Conservation (phyloP, 2,888 invertebrate species). For the Hyppa rectilinea region DNA sequence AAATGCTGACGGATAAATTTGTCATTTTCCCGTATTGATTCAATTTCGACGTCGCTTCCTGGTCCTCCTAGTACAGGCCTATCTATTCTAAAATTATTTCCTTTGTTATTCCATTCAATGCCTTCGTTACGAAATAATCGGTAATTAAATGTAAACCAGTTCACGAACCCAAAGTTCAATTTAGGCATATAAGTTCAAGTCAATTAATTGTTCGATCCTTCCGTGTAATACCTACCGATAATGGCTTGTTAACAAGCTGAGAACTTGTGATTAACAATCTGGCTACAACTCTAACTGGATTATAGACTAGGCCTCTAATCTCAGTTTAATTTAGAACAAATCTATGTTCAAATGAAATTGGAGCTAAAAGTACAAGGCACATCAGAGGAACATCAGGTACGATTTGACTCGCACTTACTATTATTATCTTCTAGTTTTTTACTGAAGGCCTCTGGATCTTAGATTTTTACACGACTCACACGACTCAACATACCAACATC, state of each 20-base stretch:
- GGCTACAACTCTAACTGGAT: conserved; percentile 46
- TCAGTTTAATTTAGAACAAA: conserved; percentile 38
- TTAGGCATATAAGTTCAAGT: conserved; percentile 19
- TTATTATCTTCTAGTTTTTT: not conserved
- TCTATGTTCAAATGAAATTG: conserved; percentile 26
- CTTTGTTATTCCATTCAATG: conserved; percentile 9
- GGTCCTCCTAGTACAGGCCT: not conserved
- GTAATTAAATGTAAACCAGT: conserved; percentile 27
- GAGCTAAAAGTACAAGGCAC: conserved; percentile 7
- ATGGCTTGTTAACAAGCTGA: conserved; percentile 55
- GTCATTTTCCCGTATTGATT: not conserved
- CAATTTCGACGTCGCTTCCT: too few species aligned
- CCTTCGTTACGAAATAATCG: not conserved
- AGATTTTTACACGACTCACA: too few species aligned
- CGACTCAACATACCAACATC: too few species aligned
- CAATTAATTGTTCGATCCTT: conserved; percentile 38
- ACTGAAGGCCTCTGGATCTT: not conserved
- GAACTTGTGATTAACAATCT: conserved; percentile 46
- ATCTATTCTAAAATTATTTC: not conserved
- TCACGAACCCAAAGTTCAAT: conserved; percentile 18
- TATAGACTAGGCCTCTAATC: conserved; percentile 44
- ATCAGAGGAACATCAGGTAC: conserved; percentile 32
- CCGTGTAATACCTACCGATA: conserved; percentile 34
- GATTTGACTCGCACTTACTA: conserved; percentile 23
- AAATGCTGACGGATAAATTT: not conserved